Conservation (phyloP, 2,888 invertebrate species). For the Crocallis elinguaria region DNA sequence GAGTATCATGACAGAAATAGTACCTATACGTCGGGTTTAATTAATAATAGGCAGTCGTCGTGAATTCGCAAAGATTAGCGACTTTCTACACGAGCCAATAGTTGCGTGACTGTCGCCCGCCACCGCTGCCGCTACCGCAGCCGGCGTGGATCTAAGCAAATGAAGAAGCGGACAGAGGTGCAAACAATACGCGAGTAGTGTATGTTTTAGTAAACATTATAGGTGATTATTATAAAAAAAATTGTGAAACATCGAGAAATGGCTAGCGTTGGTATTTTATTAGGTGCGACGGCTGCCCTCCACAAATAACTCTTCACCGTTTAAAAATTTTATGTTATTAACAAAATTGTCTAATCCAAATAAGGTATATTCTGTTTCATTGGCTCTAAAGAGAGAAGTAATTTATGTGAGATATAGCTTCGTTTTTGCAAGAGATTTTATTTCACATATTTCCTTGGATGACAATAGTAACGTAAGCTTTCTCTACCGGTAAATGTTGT, state of each 20-base stretch:
- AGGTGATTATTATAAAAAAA: background rate
- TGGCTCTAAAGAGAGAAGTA: slow-evolving; percentile 16
- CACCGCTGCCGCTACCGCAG: slow-evolving; percentile 19
- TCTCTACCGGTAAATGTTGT: slow-evolving; percentile 53
- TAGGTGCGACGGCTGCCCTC: background rate
- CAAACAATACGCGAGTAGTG: slow-evolving; percentile 28
- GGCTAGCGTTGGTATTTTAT: no score
- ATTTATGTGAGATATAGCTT: slow-evolving; percentile 33
- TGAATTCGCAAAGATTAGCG: slow-evolving; percentile 25
- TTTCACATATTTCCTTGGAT: slow-evolving; percentile 50
- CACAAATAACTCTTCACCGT: background rate
- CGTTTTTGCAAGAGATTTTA: slow-evolving; percentile 35
- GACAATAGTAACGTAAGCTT: slow-evolving; percentile 56
- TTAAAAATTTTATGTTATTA: background rate
- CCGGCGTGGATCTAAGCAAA: slow-evolving; percentile 30
- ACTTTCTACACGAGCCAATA: slow-evolving; percentile 43
- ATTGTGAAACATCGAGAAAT: no score
- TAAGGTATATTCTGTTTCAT: background rate
- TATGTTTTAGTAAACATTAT: slow-evolving; percentile 34
- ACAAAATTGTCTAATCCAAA: background rate
- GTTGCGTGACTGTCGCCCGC: slow-evolving; percentile 45
- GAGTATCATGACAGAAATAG: no score
- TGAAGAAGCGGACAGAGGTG: slow-evolving; percentile 27
- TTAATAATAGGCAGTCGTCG: background rate
- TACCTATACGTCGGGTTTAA: no score